Evolutionary conservation across 2,113 vertebrate genomes (phyloP).

Genomic region (Etheostoma spectabile): DNA sequence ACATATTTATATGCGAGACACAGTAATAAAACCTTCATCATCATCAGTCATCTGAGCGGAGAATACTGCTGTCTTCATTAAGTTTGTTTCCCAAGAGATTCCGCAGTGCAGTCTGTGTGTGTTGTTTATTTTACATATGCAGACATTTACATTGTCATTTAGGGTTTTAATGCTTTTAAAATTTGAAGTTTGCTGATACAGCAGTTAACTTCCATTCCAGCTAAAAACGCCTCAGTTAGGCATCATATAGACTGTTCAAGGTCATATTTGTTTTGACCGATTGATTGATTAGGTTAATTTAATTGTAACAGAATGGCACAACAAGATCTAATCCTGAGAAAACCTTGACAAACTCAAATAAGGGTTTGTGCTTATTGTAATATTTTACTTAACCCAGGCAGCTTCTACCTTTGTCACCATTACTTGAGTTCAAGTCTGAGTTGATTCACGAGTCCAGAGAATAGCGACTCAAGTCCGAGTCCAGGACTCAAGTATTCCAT

Average conservation of each 20-base stretch:
- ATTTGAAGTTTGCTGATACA: slow-evolving; percentile 1
- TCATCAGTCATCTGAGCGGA: slow-evolving; percentile 30
- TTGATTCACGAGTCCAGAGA: too few relatives aligned
- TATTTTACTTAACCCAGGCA: slow-evolving; percentile 7
- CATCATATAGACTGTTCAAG: not conserved
- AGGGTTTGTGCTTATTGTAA: not conserved
- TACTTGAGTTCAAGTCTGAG: too few relatives aligned
- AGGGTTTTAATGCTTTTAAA: slow-evolving; percentile 31
- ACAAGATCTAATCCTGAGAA: not conserved
- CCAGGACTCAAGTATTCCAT: too few relatives aligned
- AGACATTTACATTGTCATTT: slow-evolving; percentile 8
- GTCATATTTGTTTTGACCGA: not conserved
- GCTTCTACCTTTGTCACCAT: not conserved
- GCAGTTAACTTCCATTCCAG: not conserved
- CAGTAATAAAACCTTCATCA: slow-evolving; percentile 28
- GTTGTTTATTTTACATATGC: slow-evolving; percentile 25
- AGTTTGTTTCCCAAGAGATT: slow-evolving; percentile 28
- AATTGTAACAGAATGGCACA: not conserved
- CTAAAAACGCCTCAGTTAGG: not conserved
- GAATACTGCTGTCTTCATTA: slow-evolving; percentile 1
- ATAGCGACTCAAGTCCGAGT: too few relatives aligned
- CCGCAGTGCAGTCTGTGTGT: slow-evolving; percentile 4
- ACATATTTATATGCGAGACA: slow-evolving; percentile 26
- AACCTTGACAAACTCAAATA: not conserved
- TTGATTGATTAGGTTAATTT: not conserved